A percentile compares a stretch with the other conserved stretches of the same genome.
Conservation (phyloP, 2,113 vertebrate genomes). For the Dipodomys merriami region DNA sequence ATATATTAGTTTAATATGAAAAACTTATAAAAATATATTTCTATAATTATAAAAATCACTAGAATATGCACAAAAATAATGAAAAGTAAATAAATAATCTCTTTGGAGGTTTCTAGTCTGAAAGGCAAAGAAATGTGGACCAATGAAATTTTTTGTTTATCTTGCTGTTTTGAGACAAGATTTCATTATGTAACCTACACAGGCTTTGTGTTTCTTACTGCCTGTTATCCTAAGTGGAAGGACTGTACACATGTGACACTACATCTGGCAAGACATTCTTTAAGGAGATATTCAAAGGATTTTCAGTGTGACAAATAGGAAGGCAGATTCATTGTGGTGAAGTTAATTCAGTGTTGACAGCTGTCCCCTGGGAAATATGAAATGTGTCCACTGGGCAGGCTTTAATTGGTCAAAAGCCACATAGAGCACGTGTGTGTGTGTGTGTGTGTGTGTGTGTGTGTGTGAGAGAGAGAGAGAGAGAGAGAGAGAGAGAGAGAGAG, state of each 20-base stretch:
- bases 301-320: neutral
- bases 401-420: neutral
- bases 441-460: no score
- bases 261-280: neutral
- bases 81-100: neutral
- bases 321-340: neutral
- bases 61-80: neutral
- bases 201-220: no score
- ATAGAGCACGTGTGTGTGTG: neutral
- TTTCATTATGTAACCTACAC: no score
- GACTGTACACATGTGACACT: no score
- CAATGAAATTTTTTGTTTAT: no score
- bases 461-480: no score
- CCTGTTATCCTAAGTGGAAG: no score
- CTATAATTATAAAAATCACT: neutral
- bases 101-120: neutral
- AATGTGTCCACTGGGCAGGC: neutral
- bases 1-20: conserved; percentile 3
- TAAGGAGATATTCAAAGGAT: neutral
- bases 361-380: neutral
- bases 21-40: neutral
- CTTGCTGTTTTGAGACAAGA: no score
- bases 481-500: no score
- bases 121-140: neutral
- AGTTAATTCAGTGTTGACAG: neutral